Evolutionary conservation across 1,140 invertebrate species (phyloP), one percentile per base, ranked within the genome.

Genomic region (Aricia agestis): DNA sequence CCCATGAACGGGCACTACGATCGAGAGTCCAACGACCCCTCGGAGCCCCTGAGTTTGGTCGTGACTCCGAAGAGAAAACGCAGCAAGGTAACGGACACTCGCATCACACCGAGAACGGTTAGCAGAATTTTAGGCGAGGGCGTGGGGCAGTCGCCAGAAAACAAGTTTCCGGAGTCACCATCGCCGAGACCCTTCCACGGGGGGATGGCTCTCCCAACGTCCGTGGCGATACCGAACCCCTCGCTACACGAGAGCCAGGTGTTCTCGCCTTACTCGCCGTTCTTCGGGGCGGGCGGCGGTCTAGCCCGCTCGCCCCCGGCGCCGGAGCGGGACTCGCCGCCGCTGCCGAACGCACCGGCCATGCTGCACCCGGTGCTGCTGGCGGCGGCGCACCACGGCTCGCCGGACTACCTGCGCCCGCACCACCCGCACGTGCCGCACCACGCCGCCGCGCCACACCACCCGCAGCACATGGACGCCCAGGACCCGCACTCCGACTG

Each of bases 21-120:
- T 52, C 93, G 95, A 68, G 95, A 95, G 77, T 84, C 85, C 57
- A 94, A 95, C 2, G 97, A 98, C 88, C 98, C 99, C 89, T 98
- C 98, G 83, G 98, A 99, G 89, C 96, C 98, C 0, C 94, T 99
- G 11, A 97, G 97, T 79, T 93, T 99, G 74, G 97, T 99, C 31
- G 97, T 99, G 73, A 96, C 96, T 31, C 97, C 97, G 0, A 98
- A 98, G 92, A 98, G 98, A 93, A 99, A 98, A 92, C 93, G 98
- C 18, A 98, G 99, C 86, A 99, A 99, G 95, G 96, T 99, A 70
- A 99, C 98, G 15, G 98, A 99, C 86, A 98, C 98, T 58, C 94
- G 98, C 73, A 97, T 99, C 71, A 98, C 98, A 10, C 98, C 98
- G 5, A 93, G 97, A 71, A 97, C 97, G 52, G 96, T 98, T 10